Evolutionary conservation across 2,113 vertebrate species (phyloP), one percentile per base, ranked within the genome.

Genomic region (Haemorhous mexicanus): DNA sequence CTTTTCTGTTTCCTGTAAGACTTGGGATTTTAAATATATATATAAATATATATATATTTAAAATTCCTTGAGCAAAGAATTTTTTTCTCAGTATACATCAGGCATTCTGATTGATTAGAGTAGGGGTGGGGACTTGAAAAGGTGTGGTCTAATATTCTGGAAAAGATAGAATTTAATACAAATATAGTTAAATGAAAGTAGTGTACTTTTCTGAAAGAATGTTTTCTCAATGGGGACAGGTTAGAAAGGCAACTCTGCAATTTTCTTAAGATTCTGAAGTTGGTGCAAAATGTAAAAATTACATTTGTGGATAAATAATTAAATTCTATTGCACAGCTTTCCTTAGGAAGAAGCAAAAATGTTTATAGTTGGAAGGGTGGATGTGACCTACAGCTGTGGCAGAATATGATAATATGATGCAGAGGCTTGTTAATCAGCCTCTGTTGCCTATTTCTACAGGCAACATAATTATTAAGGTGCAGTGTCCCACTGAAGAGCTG

Each of bases 121-220:
- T 35, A 91, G n/a, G 88, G 79, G 55, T 88, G 84, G 80, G 19
- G 59, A 52, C 76, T 93, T 84, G 74, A 96, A 85, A 62, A 90
- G 35, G 24, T 95, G 33, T 96, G 63, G 30, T 68, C 44, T 89
- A 56, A 75, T 67, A 55, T 76, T 62, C 70, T 86, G 88, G 44
- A 93, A 96, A 95, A 77, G 43, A 95, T 9, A 95, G 49, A 62
- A 68, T 64, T 49, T 74, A 95, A 87, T 91, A 81, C 32, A 95
- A 93, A 95, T 96, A 69, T 82, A 90, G 87, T 78, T 91, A 95
- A 96, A 89, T 97, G 73, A 93, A 97, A 70, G 24, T 67, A 70
- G 73, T 96, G 46, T 52, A 68, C 77, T 90, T 89, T 94, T 72
- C 61, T 58, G 79, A 94, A 95, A 47, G 6, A 94, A 30, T 33